Percentiles rank a stretch among this genome's conserved stretches.
Evolutionary conservation across 2,888 invertebrate genomes (phyloP).

Genomic region (Drosophila cognata): DNA sequence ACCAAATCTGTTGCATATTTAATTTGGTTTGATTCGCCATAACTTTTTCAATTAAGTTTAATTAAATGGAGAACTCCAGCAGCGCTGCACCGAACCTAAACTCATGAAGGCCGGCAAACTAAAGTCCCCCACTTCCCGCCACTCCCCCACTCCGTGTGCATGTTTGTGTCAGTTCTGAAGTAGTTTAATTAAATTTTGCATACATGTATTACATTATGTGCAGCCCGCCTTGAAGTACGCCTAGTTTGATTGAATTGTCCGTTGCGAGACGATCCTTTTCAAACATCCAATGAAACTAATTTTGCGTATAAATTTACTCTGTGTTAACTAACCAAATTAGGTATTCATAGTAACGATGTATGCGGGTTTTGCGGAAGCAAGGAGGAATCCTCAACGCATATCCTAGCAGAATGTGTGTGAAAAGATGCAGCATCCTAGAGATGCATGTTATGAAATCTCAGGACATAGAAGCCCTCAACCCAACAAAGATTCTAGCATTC

Average conservation of each 20-base stretch:
- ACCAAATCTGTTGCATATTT: constrained; percentile 74
- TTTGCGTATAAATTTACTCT: background rate
- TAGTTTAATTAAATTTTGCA: constrained; percentile 48
- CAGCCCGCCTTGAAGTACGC: constrained; percentile 25
- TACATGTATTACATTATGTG: constrained; percentile 24
- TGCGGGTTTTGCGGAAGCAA: no score
- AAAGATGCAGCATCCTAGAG: no score
- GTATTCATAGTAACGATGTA: no score
- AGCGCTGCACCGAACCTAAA: constrained; percentile 17
- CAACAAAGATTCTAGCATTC: no score
- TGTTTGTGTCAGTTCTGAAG: constrained; percentile 3
- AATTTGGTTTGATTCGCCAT: constrained; percentile 72
- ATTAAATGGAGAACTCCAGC: constrained; percentile 65
- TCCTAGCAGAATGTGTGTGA: no score
- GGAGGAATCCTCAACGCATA: no score
- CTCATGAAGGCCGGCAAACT: constrained; percentile 18
- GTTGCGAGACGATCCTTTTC: background rate
- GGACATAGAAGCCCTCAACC: no score
- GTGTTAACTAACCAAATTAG: background rate
- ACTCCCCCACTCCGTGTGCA: background rate
- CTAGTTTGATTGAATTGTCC: constrained; percentile 46
- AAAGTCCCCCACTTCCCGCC: background rate
- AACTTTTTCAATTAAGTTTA: constrained; percentile 77
- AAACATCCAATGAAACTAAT: constrained; percentile 8
- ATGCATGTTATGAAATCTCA: no score